Evolutionary conservation across 2,888 invertebrate genomes (phyloP).

Genomic region (Perizoma flavofasciatum): DNA sequence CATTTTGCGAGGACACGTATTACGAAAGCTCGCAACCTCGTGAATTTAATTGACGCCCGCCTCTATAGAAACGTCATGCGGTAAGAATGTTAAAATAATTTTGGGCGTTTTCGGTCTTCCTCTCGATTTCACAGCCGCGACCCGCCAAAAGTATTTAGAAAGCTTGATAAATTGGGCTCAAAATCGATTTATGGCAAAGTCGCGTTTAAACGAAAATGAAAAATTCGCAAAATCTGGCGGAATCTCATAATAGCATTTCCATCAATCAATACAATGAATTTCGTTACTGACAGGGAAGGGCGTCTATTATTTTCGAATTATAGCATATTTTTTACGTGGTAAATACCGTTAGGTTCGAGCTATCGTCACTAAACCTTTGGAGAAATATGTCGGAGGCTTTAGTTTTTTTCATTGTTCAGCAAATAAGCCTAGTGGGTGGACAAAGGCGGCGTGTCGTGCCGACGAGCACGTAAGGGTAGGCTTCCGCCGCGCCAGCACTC

Average conservation of each 20-base stretch:
- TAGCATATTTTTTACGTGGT: slow-evolving; percentile 58
- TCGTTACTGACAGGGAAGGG: slow-evolving; percentile 56
- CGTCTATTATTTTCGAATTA: slow-evolving; percentile 64
- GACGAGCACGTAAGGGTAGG: slow-evolving; percentile 77
- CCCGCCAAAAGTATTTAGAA: slow-evolving; percentile 65
- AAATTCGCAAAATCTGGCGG: slow-evolving; percentile 69
- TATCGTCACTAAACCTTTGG: slow-evolving; percentile 53
- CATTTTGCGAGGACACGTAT: slow-evolving; percentile 51
- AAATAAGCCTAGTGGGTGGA: slow-evolving; percentile 83
- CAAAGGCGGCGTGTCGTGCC: slow-evolving; percentile 79
- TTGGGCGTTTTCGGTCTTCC: slow-evolving; percentile 57
- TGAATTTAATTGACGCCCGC: slow-evolving; percentile 59
- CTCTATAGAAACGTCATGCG: slow-evolving; percentile 49
- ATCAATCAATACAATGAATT: slow-evolving; percentile 77
- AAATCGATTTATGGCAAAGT: slow-evolving; percentile 73
- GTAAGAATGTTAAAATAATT: slow-evolving; percentile 65
- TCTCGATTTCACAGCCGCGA: slow-evolving; percentile 65
- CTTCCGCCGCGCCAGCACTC: slow-evolving; percentile 82
- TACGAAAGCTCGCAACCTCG: slow-evolving; percentile 51
- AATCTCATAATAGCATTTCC: slow-evolving; percentile 74
- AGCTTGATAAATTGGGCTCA: slow-evolving; percentile 72
- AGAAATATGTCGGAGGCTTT: slow-evolving; percentile 71
- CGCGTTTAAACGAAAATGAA: slow-evolving; percentile 71
- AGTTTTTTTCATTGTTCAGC: slow-evolving; percentile 82
- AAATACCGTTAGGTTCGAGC: slow-evolving; percentile 54